phyloP scores from a whole-genome alignment of 2,888 invertebrate species.

The Temnothorax unifasciatus region DNA sequence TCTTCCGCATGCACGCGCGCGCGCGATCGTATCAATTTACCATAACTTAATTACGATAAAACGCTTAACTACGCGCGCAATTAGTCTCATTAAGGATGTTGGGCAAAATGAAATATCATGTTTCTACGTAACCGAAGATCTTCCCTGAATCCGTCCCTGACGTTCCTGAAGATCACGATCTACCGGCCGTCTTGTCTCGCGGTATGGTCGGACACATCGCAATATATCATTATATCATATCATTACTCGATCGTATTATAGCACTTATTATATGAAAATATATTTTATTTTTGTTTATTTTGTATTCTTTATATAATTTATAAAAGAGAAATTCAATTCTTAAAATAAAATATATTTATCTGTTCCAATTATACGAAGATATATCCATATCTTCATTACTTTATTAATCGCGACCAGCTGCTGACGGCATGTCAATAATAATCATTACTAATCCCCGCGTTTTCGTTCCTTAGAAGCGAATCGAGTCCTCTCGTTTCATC shows the following conservation, averaged over 20 bases:
- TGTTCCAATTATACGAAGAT: neutral
- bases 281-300: neutral
- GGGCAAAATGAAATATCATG: constrained; percentile 21
- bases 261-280: neutral
- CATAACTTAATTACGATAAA: constrained; percentile 47
- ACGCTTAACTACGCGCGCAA: constrained; percentile 38
- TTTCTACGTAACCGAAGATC: constrained; percentile 29
- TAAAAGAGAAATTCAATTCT: neutral
- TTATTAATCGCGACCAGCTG: constrained; percentile 9
- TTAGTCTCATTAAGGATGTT: constrained; percentile 45
- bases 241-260: neutral
- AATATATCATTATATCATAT: neutral
- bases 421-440: constrained; percentile 37
- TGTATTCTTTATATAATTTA: neutral
- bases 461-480: constrained; percentile 19
- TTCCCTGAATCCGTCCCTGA: neutral
- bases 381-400: neutral
- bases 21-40: constrained; percentile 46
- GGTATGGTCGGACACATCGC: neutral
- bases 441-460: constrained; percentile 40
- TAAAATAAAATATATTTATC: neutral
- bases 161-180: neutral
- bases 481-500: constrained; percentile 44
- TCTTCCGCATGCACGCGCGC: too few relatives aligned
- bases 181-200: neutral